Conservation (phyloP, 2,888 invertebrate species). For the Pristionchus entomophagus region DNA sequence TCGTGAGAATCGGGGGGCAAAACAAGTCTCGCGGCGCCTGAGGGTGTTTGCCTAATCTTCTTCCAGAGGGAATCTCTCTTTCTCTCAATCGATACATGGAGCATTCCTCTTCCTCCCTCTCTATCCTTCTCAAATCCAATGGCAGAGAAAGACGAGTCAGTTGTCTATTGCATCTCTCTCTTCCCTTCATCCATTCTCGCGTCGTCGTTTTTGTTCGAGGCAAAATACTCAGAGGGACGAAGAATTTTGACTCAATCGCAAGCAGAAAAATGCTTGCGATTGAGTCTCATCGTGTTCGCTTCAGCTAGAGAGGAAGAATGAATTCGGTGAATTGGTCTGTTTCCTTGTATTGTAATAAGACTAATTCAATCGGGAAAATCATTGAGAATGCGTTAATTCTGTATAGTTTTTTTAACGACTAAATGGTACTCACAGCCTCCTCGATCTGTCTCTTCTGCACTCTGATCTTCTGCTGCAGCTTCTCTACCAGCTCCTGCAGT, state of each 20-base stretch:
- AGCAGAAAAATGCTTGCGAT: neutral
- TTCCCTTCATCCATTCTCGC: neutral
- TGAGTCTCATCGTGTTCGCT: neutral
- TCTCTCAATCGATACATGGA: neutral
- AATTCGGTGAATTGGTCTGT: too few species aligned
- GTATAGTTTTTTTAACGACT: too few species aligned
- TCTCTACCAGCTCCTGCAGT: conserved; percentile 78
- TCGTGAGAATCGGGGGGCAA: neutral
- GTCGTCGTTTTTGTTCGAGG: neutral
- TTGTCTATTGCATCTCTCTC: conserved; percentile 27
- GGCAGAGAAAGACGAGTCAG: conserved; percentile 21
- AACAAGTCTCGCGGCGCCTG: conserved; percentile 15
- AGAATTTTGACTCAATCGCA: neutral
- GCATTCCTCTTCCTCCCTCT: neutral
- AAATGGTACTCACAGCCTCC: conserved; percentile 79
- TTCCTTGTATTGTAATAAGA: too few species aligned
- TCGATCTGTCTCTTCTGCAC: conserved; percentile 79
- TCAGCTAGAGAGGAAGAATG: neutral
- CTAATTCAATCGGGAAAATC: too few species aligned
- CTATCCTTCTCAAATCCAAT: neutral
- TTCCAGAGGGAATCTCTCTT: neutral
- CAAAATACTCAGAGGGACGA: neutral
- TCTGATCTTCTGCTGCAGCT: conserved; percentile 78
- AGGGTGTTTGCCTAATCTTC: conserved; percentile 14
- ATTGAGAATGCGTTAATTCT: too few species aligned